phyloP scores from a whole-genome alignment of 1,140 invertebrate species.

The Macrocentrus cingulum region DNA sequence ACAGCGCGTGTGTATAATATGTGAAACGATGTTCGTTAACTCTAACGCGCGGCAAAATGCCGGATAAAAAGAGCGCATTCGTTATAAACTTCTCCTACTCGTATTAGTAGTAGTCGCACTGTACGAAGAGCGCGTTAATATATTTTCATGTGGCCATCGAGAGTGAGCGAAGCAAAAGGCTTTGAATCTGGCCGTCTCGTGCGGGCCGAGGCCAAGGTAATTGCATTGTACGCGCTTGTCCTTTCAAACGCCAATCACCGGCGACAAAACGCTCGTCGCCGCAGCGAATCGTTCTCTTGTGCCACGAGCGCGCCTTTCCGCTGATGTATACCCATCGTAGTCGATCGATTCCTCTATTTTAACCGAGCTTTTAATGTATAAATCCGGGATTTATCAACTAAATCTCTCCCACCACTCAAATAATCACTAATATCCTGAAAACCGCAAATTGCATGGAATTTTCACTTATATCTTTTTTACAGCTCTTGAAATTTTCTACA shows the following conservation, averaged over 20 bases:
- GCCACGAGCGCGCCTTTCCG: neutral
- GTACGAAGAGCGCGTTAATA: neutral
- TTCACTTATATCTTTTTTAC: no score
- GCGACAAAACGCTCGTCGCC: conserved; percentile 59
- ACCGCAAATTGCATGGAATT: no score
- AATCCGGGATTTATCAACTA: no score
- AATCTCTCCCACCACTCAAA: no score
- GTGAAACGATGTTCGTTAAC: neutral
- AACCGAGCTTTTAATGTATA: no score
- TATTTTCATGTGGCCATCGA: conserved; percentile 2
- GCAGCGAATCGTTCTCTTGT: conserved; percentile 25
- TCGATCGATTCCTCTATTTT: no score
- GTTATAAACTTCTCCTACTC: neutral
- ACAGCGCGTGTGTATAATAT: neutral
- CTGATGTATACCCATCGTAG: neutral
- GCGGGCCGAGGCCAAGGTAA: conserved; percentile 52
- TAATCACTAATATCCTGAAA: no score
- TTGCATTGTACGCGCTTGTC: conserved; percentile 58
- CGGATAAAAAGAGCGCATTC: conserved; percentile 3
- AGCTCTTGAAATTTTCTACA: no score
- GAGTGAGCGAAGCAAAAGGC: neutral
- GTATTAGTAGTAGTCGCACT: neutral
- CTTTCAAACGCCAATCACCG: conserved; percentile 59
- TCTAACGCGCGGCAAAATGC: neutral
- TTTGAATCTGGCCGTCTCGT: conserved; percentile 15